These are phyloP conservation scores for Oriolus oriolus DNA, from an alignment of 2,113 vertebrate species.

Conservation along the genomic window DNA sequence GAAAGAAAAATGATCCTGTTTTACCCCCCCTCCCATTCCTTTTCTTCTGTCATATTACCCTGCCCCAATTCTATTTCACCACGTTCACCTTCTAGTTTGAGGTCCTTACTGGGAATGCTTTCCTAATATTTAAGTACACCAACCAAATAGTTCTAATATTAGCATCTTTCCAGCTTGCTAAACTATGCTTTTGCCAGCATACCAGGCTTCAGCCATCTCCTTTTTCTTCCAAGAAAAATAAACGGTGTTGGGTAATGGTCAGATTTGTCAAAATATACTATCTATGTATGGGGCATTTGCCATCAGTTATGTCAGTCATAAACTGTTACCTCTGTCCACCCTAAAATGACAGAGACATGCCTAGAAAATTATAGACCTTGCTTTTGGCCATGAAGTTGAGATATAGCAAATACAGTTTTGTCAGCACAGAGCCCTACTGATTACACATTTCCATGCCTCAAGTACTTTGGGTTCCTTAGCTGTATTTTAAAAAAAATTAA, in stretches of 20 bases:
- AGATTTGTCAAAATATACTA: not conserved
- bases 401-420: not conserved
- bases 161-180: not conserved
- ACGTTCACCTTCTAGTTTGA: not conserved
- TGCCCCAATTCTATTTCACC: not conserved
- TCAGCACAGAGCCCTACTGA: not conserved
- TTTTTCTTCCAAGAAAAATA: conserved; percentile 7
- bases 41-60: not conserved
- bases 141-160: not conserved
- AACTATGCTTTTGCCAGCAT: not conserved
- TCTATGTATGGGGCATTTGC: not conserved
- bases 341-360: not conserved
- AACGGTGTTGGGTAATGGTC: not conserved
- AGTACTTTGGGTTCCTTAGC: not conserved
- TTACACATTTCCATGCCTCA: not conserved
- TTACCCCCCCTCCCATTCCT: not conserved
- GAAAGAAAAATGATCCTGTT: not conserved
- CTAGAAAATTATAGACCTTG: not conserved
- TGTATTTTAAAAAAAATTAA: not conserved
- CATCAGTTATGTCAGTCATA: not conserved
- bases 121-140: not conserved
- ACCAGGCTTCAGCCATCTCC: not conserved
- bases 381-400: not conserved
- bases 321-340: not conserved
- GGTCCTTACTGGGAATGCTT: not conserved